These are phyloP conservation scores for Sinonovacula constricta DNA, from an alignment of 1,140 invertebrate genomes.

Conservation along the genomic window DNA sequence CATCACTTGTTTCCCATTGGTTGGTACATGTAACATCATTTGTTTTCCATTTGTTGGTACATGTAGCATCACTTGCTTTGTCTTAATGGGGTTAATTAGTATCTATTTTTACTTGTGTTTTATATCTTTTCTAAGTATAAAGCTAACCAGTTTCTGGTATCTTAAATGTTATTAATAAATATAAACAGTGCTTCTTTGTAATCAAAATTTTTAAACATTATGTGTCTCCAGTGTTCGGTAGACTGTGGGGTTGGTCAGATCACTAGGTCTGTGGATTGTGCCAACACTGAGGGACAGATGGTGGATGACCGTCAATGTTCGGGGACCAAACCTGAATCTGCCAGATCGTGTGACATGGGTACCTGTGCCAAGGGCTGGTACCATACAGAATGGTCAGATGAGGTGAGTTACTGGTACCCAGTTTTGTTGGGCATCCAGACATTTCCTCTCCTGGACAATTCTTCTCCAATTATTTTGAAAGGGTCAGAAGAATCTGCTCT, in stretches of 20 bases:
- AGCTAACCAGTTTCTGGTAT: too few species aligned
- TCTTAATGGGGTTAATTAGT: too few species aligned
- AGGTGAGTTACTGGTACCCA: constrained; percentile 54
- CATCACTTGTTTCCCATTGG: too few species aligned
- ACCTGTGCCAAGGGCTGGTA: constrained; percentile 73
- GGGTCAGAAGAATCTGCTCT: too few species aligned
- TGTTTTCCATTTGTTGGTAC: too few species aligned
- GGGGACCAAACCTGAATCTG: constrained; percentile 67
- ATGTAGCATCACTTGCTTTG: too few species aligned
- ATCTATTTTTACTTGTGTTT: too few species aligned
- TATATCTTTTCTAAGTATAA: too few species aligned
- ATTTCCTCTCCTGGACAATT: too few species aligned
- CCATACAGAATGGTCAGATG: constrained; percentile 66
- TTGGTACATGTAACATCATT: too few species aligned
- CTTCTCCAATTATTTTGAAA: too few species aligned
- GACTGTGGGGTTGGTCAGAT: constrained; percentile 83
- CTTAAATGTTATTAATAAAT: background rate
- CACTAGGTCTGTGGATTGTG: constrained; percentile 82
- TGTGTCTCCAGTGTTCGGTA: constrained; percentile 83
- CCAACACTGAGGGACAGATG: constrained; percentile 78
- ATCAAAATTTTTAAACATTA: constrained; percentile 50
- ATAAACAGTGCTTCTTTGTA: background rate
- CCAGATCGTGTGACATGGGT: constrained; percentile 81
- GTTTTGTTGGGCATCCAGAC: too few species aligned
- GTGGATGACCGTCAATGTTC: constrained; percentile 75